A percentile compares a stretch with the other conserved stretches of the same genome.
phyloP scores from a whole-genome alignment of 2,888 invertebrate species.

The Scaptomyza polygonia region DNA sequence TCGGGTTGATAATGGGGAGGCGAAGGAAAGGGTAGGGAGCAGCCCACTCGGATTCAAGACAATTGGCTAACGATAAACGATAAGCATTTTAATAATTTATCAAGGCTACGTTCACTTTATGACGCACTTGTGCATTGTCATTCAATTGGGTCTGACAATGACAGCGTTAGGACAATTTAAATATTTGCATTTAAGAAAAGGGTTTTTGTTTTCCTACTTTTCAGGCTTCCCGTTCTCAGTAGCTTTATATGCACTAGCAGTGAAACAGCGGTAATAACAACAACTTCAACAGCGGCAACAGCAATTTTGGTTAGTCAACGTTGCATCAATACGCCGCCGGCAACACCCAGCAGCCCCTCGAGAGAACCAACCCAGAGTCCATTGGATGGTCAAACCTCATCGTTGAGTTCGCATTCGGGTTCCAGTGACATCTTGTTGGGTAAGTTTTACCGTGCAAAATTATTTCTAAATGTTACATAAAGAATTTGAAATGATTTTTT shows the following conservation, averaged over 20 bases:
- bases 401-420: slow-evolving; percentile 82
- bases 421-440: slow-evolving; percentile 83
- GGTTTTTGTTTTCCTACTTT: slow-evolving; percentile 4
- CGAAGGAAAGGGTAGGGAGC: not conserved
- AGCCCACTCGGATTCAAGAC: no score
- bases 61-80: slow-evolving; percentile 43
- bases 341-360: slow-evolving; percentile 81
- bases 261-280: slow-evolving; percentile 25
- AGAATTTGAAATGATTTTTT: not conserved
- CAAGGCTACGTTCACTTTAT: slow-evolving; percentile 20
- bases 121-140: slow-evolving; percentile 18
- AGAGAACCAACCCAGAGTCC: slow-evolving; percentile 82
- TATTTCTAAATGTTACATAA: not conserved
- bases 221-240: slow-evolving; percentile 31
- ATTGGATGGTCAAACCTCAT: slow-evolving; percentile 82
- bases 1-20: not conserved
- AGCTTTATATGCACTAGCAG: slow-evolving; percentile 30
- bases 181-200: slow-evolving; percentile 12
- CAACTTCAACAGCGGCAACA: slow-evolving; percentile 23
- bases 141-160: slow-evolving; percentile 32
- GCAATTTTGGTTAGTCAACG: slow-evolving; percentile 47
- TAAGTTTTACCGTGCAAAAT: slow-evolving; percentile 52
- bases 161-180: slow-evolving; percentile 5
- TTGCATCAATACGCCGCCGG: slow-evolving; percentile 79
- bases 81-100: slow-evolving; percentile 46